A percentile compares a stretch with the other conserved stretches of the same genome.
Conservation (phyloP, 2,888 invertebrate genomes). For the Nymphalis urticae region DNA sequence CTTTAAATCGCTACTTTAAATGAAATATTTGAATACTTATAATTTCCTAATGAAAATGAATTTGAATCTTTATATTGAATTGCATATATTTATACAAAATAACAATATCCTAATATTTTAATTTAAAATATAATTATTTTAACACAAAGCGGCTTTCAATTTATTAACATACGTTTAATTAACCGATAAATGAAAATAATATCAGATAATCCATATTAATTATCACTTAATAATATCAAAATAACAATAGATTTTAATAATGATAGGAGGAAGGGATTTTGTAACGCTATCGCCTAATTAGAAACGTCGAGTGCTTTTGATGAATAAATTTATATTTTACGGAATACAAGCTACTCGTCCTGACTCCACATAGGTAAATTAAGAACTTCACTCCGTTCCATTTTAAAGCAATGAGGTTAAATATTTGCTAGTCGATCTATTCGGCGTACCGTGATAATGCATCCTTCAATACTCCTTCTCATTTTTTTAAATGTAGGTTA, state of each 20-base stretch:
- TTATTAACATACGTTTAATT: conserved; percentile 8
- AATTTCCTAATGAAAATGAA: too few relatives aligned
- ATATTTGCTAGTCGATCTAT: too few relatives aligned
- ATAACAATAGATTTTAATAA: conserved; percentile 54
- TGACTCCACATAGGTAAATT: background rate
- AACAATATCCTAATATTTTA: background rate
- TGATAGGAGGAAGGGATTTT: conserved; percentile 56
- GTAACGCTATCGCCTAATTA: conserved; percentile 73
- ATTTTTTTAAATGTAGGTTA: too few relatives aligned
- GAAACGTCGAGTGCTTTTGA: conserved; percentile 43
- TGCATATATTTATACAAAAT: too few relatives aligned
- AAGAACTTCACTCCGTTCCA: background rate
- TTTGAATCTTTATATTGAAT: background rate
- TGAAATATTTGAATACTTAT: too few relatives aligned
- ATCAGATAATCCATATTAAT: conserved; percentile 33
- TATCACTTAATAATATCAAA: conserved; percentile 33
- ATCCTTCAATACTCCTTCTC: too few relatives aligned
- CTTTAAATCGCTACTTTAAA: too few relatives aligned
- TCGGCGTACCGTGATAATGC: too few relatives aligned
- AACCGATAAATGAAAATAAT: conserved; percentile 31
- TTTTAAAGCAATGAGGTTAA: background rate
- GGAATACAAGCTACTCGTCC: conserved; percentile 12
- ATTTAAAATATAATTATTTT: background rate
- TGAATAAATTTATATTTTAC: conserved; percentile 21
- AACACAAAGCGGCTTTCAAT: conserved; percentile 4